Conservation (phyloP, 2,888 invertebrate species). For the Fabriciana adippe region DNA sequence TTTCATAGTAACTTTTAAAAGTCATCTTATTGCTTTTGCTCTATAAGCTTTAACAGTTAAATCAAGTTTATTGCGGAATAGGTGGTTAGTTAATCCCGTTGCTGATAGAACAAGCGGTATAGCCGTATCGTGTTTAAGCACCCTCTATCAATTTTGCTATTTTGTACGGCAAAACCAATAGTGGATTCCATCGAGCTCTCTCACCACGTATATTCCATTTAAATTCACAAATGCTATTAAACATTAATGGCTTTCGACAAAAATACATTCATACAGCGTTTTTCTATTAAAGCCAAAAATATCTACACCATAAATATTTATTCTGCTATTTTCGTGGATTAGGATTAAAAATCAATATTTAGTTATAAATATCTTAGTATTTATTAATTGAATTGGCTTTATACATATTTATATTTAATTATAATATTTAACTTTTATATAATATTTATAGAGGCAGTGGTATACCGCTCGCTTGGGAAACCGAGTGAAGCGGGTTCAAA, state of each 20-base stretch:
- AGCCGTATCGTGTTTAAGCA: constrained; percentile 24
- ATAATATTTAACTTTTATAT: no score
- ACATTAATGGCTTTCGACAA: constrained; percentile 30
- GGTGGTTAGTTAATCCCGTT: constrained; percentile 13
- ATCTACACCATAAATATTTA: no score
- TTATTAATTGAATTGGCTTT: no score
- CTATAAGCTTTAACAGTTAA: constrained; percentile 7
- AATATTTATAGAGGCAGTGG: no score
- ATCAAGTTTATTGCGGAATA: constrained; percentile 11
- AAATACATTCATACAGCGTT: no score
- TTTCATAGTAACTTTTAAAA: not conserved
- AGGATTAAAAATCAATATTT: no score
- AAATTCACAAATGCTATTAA: constrained; percentile 28
- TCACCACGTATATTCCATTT: constrained; percentile 31
- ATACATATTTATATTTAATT: no score
- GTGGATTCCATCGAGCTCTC: constrained; percentile 23
- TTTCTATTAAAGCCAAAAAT: no score
- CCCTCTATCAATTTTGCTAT: constrained; percentile 32
- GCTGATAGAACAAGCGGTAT: constrained; percentile 20
- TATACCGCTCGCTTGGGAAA: no score
- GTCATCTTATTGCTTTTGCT: not conserved
- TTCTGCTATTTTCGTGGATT: no score
- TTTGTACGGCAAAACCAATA: constrained; percentile 33
- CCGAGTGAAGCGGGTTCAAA: no score
- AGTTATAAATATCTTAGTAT: no score